Conservation (phyloP, 1,140 invertebrate species). For the Brachionus rotundiformis region DNA sequence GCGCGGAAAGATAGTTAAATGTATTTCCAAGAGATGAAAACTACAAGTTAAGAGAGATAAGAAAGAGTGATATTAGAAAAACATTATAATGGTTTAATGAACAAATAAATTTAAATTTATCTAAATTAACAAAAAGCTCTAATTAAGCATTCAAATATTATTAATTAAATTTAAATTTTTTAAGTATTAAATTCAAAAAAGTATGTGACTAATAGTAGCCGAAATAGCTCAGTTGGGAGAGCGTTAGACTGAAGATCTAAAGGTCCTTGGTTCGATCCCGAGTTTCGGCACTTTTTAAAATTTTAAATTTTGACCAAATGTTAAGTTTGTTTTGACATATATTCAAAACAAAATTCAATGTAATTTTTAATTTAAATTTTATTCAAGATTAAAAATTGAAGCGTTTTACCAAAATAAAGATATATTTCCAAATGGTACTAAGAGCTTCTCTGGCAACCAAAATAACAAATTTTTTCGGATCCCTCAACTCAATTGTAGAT, state of each 20-base stretch:
- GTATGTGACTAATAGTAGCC: neutral
- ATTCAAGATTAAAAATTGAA: neutral
- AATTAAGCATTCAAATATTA: too few species aligned
- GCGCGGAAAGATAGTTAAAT: too few species aligned
- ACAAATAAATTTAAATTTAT: too few species aligned
- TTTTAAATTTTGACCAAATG: neutral
- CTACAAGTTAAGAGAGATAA: too few species aligned
- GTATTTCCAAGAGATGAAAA: too few species aligned
- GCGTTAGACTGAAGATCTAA: neutral
- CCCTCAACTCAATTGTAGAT: neutral
- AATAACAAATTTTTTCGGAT: neutral
- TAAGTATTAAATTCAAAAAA: neutral
- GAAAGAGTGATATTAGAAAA: too few species aligned
- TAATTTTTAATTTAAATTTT: neutral
- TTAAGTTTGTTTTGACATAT: neutral
- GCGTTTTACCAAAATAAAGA: neutral
- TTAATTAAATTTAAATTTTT: too few species aligned
- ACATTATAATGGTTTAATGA: too few species aligned
- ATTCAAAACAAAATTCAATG: neutral
- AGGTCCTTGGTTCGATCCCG: neutral
- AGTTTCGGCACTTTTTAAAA: neutral
- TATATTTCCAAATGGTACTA: neutral
- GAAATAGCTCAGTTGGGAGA: constrained; percentile 6
- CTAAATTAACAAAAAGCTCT: too few species aligned
- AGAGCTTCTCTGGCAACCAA: neutral